Percentiles rank a stretch among this genome's conserved stretches.
Evolutionary conservation across 2,888 invertebrate species (phyloP).

Genomic region (Clepsis dumicolana): DNA sequence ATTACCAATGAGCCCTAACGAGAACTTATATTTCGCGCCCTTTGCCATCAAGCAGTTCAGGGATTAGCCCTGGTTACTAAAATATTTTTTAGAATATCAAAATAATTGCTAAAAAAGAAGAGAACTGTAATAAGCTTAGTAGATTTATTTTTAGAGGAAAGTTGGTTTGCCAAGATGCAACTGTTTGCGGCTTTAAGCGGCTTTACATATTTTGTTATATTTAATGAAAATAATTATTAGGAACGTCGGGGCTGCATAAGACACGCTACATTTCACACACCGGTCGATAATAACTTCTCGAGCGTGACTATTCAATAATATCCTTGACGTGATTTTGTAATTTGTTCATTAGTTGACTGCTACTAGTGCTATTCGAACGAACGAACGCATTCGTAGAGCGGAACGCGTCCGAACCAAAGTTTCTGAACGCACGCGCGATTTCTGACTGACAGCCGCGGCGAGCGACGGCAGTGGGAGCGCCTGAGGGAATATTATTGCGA

Average conservation of each 20-base stretch:
- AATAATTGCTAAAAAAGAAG: too few species aligned
- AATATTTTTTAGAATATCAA: too few species aligned
- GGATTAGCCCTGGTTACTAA: too few species aligned
- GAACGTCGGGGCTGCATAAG: constrained; percentile 26
- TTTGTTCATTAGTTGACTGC: constrained; percentile 38
- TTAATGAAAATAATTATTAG: background rate
- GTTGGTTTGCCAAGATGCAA: too few species aligned
- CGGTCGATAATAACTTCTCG: constrained; percentile 33
- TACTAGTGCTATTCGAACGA: constrained; percentile 58
- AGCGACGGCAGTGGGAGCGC: constrained; percentile 24
- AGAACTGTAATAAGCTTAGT: too few species aligned
- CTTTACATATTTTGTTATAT: too few species aligned
- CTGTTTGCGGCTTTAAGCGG: too few species aligned
- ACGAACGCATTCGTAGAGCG: constrained; percentile 61
- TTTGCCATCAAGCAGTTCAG: too few species aligned
- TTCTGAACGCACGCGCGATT: constrained; percentile 49
- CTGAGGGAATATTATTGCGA: constrained; percentile 1
- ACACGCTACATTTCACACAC: constrained; percentile 35
- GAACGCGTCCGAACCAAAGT: constrained; percentile 44
- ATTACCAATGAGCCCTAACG: too few species aligned
- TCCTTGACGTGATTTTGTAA: constrained; percentile 40
- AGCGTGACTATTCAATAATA: constrained; percentile 42
- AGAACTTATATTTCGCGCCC: too few species aligned
- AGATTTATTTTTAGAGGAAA: too few species aligned
- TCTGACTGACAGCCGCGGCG: constrained; percentile 38